Evolutionary conservation across 1,140 invertebrate genomes (phyloP).

Genomic region (Drosophila ogumai): DNA sequence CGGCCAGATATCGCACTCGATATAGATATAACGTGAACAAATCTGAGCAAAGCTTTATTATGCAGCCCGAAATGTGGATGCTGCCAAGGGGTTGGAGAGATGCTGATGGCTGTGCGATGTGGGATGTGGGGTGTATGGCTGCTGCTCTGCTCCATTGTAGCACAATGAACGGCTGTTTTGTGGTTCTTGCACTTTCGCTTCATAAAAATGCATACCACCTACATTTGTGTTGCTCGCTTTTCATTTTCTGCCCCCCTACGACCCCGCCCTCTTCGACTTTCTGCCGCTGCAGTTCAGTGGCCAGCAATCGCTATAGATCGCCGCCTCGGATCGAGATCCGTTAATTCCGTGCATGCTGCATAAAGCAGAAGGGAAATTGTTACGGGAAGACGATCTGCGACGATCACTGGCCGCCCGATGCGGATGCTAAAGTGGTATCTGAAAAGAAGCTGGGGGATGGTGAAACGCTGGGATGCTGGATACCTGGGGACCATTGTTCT

Average conservation of each 20-base stretch:
- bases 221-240: conserved; percentile 67
- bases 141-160: conserved; percentile 39
- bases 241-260: neutral
- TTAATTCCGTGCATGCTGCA: conserved; percentile 71
- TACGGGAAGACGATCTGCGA: conserved; percentile 71
- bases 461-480: conserved; percentile 34
- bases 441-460: conserved; percentile 5
- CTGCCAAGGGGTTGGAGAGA: neutral
- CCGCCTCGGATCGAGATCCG: conserved; percentile 48
- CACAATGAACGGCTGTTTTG: conserved; percentile 72
- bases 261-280: neutral
- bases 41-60: conserved; percentile 44
- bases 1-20: conserved; percentile 19
- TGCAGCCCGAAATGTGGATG: conserved; percentile 25
- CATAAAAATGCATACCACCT: conserved; percentile 80
- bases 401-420: conserved; percentile 38
- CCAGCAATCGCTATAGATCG: conserved; percentile 29
- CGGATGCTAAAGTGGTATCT: conserved; percentile 26
- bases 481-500: conserved; percentile 66
- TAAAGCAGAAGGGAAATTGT: conserved; percentile 75
- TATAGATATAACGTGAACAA: conserved; percentile 38
- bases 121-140: neutral
- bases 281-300: conserved; percentile 41
- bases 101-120: neutral
- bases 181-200: conserved; percentile 81